phyloP scores from a whole-genome alignment of 2,888 invertebrate species.

The Netelia fuscicornis region DNA sequence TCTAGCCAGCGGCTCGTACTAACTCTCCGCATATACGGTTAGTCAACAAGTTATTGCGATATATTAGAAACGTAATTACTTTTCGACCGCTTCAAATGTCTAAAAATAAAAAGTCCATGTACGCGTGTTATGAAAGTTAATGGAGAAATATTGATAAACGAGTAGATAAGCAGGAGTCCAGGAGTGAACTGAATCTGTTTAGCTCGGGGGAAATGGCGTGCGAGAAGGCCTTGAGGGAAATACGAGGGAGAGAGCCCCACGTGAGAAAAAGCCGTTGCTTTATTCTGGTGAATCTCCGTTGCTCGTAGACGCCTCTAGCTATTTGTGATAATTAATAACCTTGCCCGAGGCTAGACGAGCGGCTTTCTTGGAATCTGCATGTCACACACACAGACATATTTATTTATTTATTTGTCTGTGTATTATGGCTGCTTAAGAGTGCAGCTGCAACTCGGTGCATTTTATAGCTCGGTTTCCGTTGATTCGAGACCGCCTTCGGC shows the following conservation, averaged over 20 bases:
- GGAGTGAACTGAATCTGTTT: constrained; percentile 6
- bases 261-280: constrained; percentile 2
- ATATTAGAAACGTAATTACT: constrained; percentile 15
- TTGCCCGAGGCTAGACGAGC: constrained; percentile 65
- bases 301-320: constrained; percentile 62
- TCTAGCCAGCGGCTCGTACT: too few relatives aligned
- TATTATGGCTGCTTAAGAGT: constrained; percentile 43
- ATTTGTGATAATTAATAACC: constrained; percentile 72
- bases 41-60: not conserved
- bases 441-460: constrained; percentile 59
- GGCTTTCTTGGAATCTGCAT: constrained; percentile 62
- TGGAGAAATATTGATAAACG: constrained; percentile 42
- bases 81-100: not conserved
- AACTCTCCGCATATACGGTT: not conserved
- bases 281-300: constrained; percentile 49
- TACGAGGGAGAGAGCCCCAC: constrained; percentile 3
- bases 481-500: constrained; percentile 61
- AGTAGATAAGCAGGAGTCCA: constrained; percentile 26
- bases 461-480: constrained; percentile 69
- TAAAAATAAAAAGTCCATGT: constrained; percentile 9
- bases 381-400: constrained; percentile 5
- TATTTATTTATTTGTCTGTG: constrained; percentile 28
- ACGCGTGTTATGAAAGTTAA: not conserved
- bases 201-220: not conserved
- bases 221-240: constrained; percentile 25